Evolutionary conservation across 2,888 invertebrate species (phyloP).

Genomic region (Chorisops tibialis): DNA sequence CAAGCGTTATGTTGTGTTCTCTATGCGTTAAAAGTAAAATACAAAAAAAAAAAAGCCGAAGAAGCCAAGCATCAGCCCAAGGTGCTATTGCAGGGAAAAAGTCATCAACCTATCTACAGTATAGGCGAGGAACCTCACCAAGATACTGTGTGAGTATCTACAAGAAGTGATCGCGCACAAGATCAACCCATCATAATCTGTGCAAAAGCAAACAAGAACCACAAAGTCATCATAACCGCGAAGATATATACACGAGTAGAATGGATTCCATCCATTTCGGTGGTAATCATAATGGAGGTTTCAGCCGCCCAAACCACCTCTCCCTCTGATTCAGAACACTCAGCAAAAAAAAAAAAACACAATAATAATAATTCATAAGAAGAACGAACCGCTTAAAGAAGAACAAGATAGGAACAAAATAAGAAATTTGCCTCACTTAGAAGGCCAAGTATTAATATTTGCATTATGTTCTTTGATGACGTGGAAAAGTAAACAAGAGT

Average conservation of each 20-base stretch:
- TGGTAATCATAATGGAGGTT: neutral
- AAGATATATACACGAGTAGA: neutral
- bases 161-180: neutral
- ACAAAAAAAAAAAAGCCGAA: too few relatives aligned
- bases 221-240: conserved; percentile 23
- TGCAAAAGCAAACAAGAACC: conserved; percentile 22
- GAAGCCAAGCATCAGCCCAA: neutral
- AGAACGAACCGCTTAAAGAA: neutral
- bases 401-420: neutral
- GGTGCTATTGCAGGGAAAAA: conserved; percentile 10
- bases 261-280: conserved; percentile 5
- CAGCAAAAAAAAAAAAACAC: neutral
- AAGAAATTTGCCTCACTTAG: neutral
- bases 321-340: too few relatives aligned
- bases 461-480: conserved; percentile 22
- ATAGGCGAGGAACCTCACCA: neutral
- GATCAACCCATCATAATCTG: neutral
- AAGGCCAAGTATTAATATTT: conserved; percentile 15
- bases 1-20: too few relatives aligned
- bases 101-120: conserved; percentile 17
- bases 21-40: too few relatives aligned
- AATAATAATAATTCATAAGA: neutral
- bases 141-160: neutral
- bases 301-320: too few relatives aligned
- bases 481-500: conserved; percentile 25